phyloP scores from a whole-genome alignment of 2,888 invertebrate species.

The Brenthis ino region DNA sequence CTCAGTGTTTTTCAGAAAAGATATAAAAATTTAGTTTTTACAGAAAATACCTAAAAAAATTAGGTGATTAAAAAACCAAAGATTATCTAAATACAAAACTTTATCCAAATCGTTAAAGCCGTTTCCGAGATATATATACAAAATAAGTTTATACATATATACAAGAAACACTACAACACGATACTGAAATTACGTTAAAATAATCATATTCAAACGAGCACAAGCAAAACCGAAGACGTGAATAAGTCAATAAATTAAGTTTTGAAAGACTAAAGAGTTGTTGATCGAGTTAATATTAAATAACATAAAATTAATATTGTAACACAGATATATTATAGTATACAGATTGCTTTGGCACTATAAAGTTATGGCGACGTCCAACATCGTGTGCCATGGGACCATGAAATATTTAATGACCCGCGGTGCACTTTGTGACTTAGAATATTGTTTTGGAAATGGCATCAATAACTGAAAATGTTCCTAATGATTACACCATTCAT shows the following conservation, averaged over 20 bases:
- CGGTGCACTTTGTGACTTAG: slow-evolving; percentile 27
- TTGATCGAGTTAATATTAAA: slow-evolving; percentile 8
- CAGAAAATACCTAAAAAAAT: too few species aligned
- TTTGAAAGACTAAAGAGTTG: neutral
- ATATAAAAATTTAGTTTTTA: too few species aligned
- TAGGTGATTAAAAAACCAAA: too few species aligned
- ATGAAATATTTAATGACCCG: slow-evolving; percentile 37
- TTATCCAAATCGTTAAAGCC: too few species aligned
- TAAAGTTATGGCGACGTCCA: slow-evolving; percentile 26
- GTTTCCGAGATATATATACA: neutral
- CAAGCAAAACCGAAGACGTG: neutral
- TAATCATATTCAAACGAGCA: too few species aligned
- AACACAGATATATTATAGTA: slow-evolving; percentile 16
- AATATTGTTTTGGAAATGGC: slow-evolving; percentile 15
- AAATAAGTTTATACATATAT: neutral
- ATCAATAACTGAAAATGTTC: neutral
- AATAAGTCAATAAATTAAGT: neutral
- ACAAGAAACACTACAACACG: too few species aligned
- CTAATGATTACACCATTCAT: too few species aligned
- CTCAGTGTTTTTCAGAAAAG: too few species aligned
- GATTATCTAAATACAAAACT: too few species aligned
- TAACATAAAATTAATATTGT: slow-evolving; percentile 24
- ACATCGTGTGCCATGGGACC: slow-evolving; percentile 31
- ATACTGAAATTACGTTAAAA: too few species aligned
- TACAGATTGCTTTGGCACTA: slow-evolving; percentile 35